Base-by-base conservation (phyloP, 30 jellyfish, hydroid and myxozoan species). In the Cassiopea xamachana region DNA sequence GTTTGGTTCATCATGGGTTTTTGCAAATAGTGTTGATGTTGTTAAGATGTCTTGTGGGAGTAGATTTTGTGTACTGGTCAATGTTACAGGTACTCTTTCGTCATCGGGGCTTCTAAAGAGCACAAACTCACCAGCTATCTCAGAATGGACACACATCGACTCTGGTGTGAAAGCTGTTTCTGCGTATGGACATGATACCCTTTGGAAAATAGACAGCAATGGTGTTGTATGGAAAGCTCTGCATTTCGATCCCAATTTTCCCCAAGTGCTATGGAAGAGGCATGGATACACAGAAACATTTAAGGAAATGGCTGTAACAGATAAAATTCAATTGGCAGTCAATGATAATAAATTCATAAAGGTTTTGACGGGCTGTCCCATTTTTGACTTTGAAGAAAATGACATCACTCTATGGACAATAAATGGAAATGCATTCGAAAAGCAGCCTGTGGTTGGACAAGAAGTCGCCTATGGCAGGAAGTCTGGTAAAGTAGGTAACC, bases 311-410 rank as follows among this genome's bases (percentile, higher is more conserved):
- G 85, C 93, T 13, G 93, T 62, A 17, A 85, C 87, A 15, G 79
- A 85, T 8, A 60, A 85, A 48, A 73, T 61, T 13, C 85, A 46
- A 1, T 84, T 69, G 49, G 86, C 85, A 7, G 43, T 84, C n/a
- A 61, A 64, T 18, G 64, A 10, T 18, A 79, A 84, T 48, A 73
- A 72, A 1, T 43, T 48, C 48, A 69, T 84, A 14, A 49, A 44
- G n/a, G 85, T 84, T 7, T 45, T 71, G 16, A 84, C 92, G 0
- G 92, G 92, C 13, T 84, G 92, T 43, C 92, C 92, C 9, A 84
- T 84, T 51, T 84, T 84, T 70, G 92, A 84, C 77, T 84, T 84
- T 27, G 92, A 84, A 84, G 92, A 84, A 6, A 72, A 84, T 15
- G 75, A 73, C 46, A 45, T 84, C 62, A 8, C 85, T 1, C 1